Conservation (phyloP, 2,888 invertebrate genomes). For the Brenthis hecate region DNA sequence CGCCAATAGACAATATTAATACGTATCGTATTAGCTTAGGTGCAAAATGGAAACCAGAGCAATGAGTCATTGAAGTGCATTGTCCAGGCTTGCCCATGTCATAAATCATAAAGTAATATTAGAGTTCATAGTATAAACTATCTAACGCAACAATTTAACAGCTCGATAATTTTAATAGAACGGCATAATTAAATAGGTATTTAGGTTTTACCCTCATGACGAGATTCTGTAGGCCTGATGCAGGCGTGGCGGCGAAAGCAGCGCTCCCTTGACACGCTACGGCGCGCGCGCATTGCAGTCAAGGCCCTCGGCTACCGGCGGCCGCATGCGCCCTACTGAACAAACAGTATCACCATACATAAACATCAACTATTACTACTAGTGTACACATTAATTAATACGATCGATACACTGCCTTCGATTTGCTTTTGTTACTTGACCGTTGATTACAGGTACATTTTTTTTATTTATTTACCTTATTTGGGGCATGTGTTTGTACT, state of each 20-base stretch:
- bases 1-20: too few species aligned
- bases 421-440: slow-evolving; percentile 16
- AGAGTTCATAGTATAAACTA: too few species aligned
- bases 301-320: slow-evolving; percentile 63
- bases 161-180: neutral
- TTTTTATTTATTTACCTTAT: slow-evolving; percentile 28
- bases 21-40: too few species aligned
- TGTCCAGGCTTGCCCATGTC: too few species aligned
- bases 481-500: slow-evolving; percentile 4
- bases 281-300: slow-evolving; percentile 81
- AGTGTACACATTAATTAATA: slow-evolving; percentile 29
- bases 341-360: slow-evolving; percentile 51
- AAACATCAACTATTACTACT: slow-evolving; percentile 42
- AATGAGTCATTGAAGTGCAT: too few species aligned
- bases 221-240: slow-evolving; percentile 51
- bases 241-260: slow-evolving; percentile 80
- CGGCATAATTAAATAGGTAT: slow-evolving; percentile 31
- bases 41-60: too few species aligned
- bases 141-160: neutral
- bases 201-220: slow-evolving; percentile 39
- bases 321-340: slow-evolving; percentile 57
- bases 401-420: slow-evolving; percentile 15
- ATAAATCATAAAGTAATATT: too few species aligned
- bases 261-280: slow-evolving; percentile 81
- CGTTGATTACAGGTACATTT: slow-evolving; percentile 17